phyloP scores from a whole-genome alignment of 2,113 vertebrate species.

The Geococcyx californianus region DNA sequence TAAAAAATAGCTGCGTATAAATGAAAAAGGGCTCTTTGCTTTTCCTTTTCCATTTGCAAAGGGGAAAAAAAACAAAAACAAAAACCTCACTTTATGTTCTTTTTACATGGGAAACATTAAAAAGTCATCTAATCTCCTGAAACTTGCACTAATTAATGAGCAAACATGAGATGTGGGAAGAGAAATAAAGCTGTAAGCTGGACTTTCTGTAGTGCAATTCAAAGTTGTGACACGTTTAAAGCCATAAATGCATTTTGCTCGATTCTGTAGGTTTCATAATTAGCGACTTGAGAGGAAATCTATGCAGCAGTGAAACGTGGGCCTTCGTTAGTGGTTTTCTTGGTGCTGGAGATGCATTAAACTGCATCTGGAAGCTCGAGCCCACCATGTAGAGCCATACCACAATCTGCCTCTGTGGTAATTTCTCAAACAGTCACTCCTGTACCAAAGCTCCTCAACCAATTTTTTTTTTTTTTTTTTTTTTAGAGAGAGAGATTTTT shows the following conservation, averaged over 20 bases:
- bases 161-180: background rate
- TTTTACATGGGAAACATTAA: background rate
- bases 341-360: background rate
- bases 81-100: background rate
- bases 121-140: constrained; percentile 10
- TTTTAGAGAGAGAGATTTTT: too few species aligned
- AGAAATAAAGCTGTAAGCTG: background rate
- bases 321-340: background rate
- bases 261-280: background rate
- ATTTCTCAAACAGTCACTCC: background rate
- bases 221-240: background rate
- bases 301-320: background rate
- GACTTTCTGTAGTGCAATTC: background rate
- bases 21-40: background rate
- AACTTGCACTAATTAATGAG: constrained; percentile 13
- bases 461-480: background rate
- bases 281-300: background rate
- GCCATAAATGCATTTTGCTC: background rate
- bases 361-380: background rate
- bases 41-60: background rate
- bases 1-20: background rate
- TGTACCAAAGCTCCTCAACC: background rate
- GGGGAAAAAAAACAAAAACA: background rate
- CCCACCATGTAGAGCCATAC: background rate
- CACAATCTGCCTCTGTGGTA: background rate